Evolutionary conservation across 2,113 vertebrate genomes (phyloP).

Genomic region (Oceanodroma tethys): DNA sequence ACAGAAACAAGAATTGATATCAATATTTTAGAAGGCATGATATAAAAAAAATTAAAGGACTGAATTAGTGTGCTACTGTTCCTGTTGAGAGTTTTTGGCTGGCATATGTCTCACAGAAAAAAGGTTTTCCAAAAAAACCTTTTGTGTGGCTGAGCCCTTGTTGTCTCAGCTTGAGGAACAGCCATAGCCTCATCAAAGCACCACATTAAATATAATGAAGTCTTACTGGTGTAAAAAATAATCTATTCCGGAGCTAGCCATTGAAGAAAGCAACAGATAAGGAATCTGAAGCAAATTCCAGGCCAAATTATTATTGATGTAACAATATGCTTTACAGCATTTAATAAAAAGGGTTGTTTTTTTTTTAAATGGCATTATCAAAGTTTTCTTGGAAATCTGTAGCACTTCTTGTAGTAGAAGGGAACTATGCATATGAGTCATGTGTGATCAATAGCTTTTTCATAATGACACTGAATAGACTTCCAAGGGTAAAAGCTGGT

Average conservation of each 20-base stretch:
- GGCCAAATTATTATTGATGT: background rate
- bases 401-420: background rate
- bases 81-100: background rate
- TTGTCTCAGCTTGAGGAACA: background rate
- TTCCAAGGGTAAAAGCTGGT: background rate
- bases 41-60: background rate
- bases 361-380: background rate
- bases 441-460: background rate
- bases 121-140: background rate
- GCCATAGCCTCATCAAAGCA: background rate
- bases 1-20: background rate
- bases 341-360: background rate
- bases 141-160: background rate
- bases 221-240: background rate
- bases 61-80: background rate
- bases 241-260: background rate
- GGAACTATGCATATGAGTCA: accelerated
- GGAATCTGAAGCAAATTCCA: background rate
- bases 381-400: background rate
- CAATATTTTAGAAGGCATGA: background rate
- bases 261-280: background rate
- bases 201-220: background rate
- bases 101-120: background rate
- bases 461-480: background rate
- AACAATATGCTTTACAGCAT: background rate